Evolutionary conservation across 1,140 invertebrate genomes (phyloP), one percentile per base, ranked within the genome.

Genomic region (Scaptomyza hsui): DNA sequence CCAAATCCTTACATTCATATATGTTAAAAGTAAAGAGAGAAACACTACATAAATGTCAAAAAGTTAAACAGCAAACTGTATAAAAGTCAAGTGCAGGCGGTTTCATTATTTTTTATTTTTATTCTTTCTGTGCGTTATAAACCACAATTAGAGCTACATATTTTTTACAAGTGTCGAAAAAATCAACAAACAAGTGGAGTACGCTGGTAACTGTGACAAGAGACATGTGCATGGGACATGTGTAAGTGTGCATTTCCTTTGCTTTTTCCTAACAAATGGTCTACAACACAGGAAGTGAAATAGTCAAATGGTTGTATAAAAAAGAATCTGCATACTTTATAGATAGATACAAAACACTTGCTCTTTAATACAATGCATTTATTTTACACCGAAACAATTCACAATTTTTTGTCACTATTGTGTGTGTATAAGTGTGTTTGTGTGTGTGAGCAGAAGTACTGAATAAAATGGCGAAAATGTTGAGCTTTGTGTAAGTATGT

Each of bases 41-140:
- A 62, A 67, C 63, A 44, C 41, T 41, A 39, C 53, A 86, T 67
- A 81, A 85, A 86, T 81, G 77, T 85, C 81, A 73, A 49, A 86
- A 86, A 63, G 72, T 86, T 77, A 77, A 86, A 68, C 69, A 64
- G 69, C 26, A 47, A 67, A 81, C 71, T 67, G 49, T 57, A 85
- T 71, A 78, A 74, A 74, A 81, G 68, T 85, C 77, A 77, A 86
- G 73, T 77, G 57, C 63, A 68, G 72, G 75, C 79, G 85, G 79
- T 83, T 85, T n/a, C n/a, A n/a, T n/a, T n/a, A 78, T 57, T 21
- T 4, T 21, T 29, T 29, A 9, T 29, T 29, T 29, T 29, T 29
- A n/a, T n/a, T n/a, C n/a, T n/a, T n/a, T n/a, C n/a, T n/a, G n/a
- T n/a, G 5, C 26, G 26, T 29, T 29, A 9, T 9, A 29, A 7